Percentiles rank a stretch among this genome's conserved stretches.
Conservation (phyloP, 2,113 vertebrate genomes). For the Otocyon megalotis region DNA sequence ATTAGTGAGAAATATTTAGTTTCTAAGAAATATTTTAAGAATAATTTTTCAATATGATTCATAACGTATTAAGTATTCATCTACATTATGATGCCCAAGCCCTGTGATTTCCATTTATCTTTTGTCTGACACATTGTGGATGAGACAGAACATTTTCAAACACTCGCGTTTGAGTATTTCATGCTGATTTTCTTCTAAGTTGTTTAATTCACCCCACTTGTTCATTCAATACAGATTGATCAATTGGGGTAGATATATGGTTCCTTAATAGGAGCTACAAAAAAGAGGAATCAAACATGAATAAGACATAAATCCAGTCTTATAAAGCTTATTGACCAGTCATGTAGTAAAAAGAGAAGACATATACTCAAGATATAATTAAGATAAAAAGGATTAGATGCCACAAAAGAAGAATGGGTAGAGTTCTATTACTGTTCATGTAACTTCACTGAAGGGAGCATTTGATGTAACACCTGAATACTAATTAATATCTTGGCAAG, state of each 20-base stretch:
- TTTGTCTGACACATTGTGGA: constrained; percentile 41
- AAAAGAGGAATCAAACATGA: constrained; percentile 1
- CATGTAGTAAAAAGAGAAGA: neutral
- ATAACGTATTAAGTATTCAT: neutral
- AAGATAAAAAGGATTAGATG: neutral
- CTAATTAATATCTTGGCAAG: neutral
- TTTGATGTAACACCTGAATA: neutral
- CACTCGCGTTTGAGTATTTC: neutral
- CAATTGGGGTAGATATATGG: neutral
- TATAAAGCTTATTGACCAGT: neutral
- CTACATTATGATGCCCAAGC: neutral
- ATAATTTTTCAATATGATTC: constrained; percentile 57
- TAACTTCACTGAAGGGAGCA: neutral
- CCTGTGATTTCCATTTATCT: constrained; percentile 31
- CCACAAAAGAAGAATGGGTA: neutral
- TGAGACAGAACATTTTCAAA: constrained; percentile 36
- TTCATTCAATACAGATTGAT: neutral
- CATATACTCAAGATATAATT: neutral
- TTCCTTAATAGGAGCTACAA: neutral
- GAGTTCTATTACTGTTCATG: constrained; percentile 33
- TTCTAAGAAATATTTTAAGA: constrained; percentile 48
- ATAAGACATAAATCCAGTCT: neutral
- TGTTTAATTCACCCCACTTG: constrained; percentile 29
- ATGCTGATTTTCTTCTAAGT: constrained; percentile 42
- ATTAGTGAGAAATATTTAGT: neutral